phyloP scores from a whole-genome alignment of 2,113 vertebrate genomes.

The Urocynchramus pylzowi region DNA sequence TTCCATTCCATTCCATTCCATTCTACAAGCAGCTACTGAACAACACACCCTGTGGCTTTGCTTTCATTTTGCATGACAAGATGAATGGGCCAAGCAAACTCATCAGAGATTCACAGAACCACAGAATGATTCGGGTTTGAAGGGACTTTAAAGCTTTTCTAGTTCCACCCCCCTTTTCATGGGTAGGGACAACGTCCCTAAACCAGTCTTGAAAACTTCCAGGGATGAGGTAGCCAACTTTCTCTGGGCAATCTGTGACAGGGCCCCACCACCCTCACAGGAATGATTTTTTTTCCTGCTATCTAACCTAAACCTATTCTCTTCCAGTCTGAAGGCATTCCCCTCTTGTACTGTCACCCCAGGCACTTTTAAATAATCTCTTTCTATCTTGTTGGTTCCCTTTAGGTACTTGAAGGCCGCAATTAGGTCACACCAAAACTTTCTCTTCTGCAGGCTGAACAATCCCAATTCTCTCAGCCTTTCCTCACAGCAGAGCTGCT shows the following conservation, averaged over 20 bases:
- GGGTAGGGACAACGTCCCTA: too few relatives aligned
- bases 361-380: not conserved
- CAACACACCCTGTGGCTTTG: not conserved
- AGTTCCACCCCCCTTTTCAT: not conserved
- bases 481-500: not conserved
- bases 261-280: not conserved
- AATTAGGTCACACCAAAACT: not conserved
- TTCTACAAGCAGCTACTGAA: not conserved
- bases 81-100: not conserved
- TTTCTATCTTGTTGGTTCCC: not conserved
- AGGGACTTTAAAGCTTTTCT: not conserved
- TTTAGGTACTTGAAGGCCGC: not conserved
- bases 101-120: not conserved
- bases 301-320: not conserved
- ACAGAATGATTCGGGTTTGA: not conserved
- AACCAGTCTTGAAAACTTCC: not conserved
- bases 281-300: not conserved
- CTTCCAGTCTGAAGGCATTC: not conserved
- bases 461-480: not conserved
- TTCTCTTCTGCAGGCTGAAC: not conserved
- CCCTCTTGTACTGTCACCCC: too few relatives aligned
- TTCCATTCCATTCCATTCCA: accelerated
- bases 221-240: accelerated
- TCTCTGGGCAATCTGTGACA: too few relatives aligned
- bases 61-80: not conserved